Evolutionary conservation across 2,888 invertebrate genomes (phyloP), one percentile per base, ranked within the genome.

Genomic region (Synergus itoensis): DNA sequence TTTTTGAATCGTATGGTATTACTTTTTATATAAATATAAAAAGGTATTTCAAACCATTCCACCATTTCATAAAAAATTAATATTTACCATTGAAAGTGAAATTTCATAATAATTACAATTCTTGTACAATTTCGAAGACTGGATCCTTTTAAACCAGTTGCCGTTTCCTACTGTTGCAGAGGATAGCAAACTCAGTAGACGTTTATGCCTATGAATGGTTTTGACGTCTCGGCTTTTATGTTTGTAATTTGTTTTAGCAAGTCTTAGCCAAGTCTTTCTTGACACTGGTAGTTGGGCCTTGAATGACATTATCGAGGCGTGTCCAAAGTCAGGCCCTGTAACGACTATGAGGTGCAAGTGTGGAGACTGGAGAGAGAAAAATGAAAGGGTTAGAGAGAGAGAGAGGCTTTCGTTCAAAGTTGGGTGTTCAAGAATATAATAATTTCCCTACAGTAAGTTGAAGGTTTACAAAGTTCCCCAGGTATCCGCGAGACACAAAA

Each of bases 341-440:
- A 41, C 57, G 65, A 69, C 67, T 77, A 43, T 77, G 75, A 76
- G 48, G 75, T 78, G 62, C 76, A 65, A 78, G 76, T 65, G 65
- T 77, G 16, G n/a, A n/a, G 16, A 78, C 28, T 28, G 28, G 60
- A 43, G 60, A 67, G 40, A 36, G 36, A 48, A 48, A 36, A 18
- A 57, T 3, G n/a, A n/a, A 45, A 21, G 43, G 16, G 43, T 63
- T 1, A 60, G 36, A 60, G 77, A 65, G 21, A 62, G 69, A 67
- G 41, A 62, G 28, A 40, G 28, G 40, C 18, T 62, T 43, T 73
- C 57, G 12, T 21, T 9, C 53, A 57, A 12, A 63, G 28, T 48
- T 12, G 48, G 16, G 81, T 63, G 77, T 76, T 75, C 77, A 57
- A 77, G 79, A 48, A 60, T 64, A 28, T 40, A 18, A 40, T 45